A percentile compares a stretch with the other conserved stretches of the same genome.
phyloP scores from a whole-genome alignment of 2,888 invertebrate species.

The Nudaria mundana region DNA sequence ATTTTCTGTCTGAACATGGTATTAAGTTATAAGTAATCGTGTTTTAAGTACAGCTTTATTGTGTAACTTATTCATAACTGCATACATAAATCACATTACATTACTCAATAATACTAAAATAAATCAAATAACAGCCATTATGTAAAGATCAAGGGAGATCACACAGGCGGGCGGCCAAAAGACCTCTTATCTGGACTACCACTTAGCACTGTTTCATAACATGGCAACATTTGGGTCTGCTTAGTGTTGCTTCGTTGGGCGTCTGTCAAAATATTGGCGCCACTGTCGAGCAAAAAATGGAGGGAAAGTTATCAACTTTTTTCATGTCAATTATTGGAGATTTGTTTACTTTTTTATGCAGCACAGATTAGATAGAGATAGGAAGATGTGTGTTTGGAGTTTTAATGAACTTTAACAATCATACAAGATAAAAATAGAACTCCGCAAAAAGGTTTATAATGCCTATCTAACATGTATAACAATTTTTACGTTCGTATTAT shows the following conservation, averaged over 20 bases:
- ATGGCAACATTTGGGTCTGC: constrained; percentile 50
- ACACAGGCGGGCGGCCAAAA: constrained; percentile 39
- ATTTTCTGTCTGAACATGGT: too few species aligned
- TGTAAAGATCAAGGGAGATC: constrained; percentile 30
- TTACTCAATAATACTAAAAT: constrained; percentile 30
- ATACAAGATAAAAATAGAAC: too few species aligned
- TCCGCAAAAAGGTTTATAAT: too few species aligned
- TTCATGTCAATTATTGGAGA: too few species aligned
- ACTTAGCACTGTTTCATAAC: constrained; percentile 65
- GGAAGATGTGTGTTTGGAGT: too few species aligned
- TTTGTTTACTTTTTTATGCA: too few species aligned
- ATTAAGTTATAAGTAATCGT: too few species aligned
- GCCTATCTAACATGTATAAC: too few species aligned
- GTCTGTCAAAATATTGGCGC: constrained; percentile 69
- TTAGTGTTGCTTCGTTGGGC: constrained; percentile 48
- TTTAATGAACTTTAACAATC: too few species aligned
- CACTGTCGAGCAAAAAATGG: constrained; percentile 36
- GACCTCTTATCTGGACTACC: constrained; percentile 60
- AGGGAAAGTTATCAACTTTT: constrained; percentile 25
- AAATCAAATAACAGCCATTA: constrained; percentile 37
- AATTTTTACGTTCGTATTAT: too few species aligned
- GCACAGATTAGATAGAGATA: too few species aligned
- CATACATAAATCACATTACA: constrained; percentile 29
- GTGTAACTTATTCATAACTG: constrained; percentile 20
- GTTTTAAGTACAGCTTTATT: constrained; percentile 21